Base-by-base conservation (phyloP, 1,140 invertebrate species). In the Brachionus manjavacas region DNA sequence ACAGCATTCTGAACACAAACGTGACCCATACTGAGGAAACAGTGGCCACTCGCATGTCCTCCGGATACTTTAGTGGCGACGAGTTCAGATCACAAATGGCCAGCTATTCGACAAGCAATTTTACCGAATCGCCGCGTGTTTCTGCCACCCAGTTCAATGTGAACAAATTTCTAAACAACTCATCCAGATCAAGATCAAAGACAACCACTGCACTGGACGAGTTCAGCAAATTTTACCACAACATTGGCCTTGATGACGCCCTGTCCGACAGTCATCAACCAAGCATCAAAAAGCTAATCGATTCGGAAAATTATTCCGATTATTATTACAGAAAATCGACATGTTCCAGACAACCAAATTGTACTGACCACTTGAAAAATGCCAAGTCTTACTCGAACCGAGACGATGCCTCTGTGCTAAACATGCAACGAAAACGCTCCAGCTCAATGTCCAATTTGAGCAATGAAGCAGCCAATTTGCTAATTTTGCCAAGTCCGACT, bases 1-100 rank as follows among this genome's bases (percentile, higher is more conserved):
- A 76, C n/a, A 76, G 72, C 25, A 76, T 76, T 12, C 2, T 76
- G 20, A 49, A 76, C 43, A 49, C 41, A 74, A 74, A 74, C 11
- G 6, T 20, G 0, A 76, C 43, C 14, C n/a, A 43, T 16, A 81
- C n/a, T 43, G 79, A 81, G 20, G 52, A 81, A 68, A 81, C 79
- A 43, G 31, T 68, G 4, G 64, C 79, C 79, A 81, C 79, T 25
- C 49, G 79, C 20, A 81, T 81, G 79, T 83, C 81, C 4, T 70
- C 64, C 9, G 81, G 81, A 12, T 83, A 83, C 70, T 83, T 83
- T 70, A 83, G 81, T 72, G 60, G 60, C 9, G 81, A 83, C 16
- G 81, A 83, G 35, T 70, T 83, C 64, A 68, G 35, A 41, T 83
- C 68, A 35, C 55, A 80, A 80, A 55, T 55, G 55, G n/a, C 39